Conservation (phyloP, 2,113 vertebrate species). For the Emydura subglobosa region DNA sequence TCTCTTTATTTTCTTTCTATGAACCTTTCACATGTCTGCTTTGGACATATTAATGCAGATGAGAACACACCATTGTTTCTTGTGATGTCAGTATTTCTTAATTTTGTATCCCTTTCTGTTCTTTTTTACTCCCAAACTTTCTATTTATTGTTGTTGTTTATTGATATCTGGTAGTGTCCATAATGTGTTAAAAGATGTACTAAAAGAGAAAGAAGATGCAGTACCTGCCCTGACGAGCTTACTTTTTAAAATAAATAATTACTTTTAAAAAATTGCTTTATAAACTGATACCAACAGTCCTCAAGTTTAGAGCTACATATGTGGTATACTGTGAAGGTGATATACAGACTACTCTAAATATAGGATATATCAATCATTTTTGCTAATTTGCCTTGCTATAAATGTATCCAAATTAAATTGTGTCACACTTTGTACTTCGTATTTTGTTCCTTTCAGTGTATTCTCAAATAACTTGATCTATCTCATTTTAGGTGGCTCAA, state of each 20-base stretch:
- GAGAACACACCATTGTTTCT: not conserved
- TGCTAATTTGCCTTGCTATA: not conserved
- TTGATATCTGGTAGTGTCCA: not conserved
- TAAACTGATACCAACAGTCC: not conserved
- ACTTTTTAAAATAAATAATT: not conserved
- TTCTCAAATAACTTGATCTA: not conserved
- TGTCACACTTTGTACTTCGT: not conserved
- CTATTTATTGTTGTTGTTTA: not conserved
- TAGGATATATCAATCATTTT: not conserved
- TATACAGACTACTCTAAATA: not conserved
- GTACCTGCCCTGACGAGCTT: not conserved
- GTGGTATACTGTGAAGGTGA: not conserved
- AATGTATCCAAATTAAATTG: not conserved
- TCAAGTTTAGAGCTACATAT: not conserved
- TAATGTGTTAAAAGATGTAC: not conserved
- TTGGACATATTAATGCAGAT: not conserved
- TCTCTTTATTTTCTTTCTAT: not conserved
- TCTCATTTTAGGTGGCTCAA: not conserved
- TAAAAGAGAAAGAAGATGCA: not conserved
- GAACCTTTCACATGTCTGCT: not conserved
- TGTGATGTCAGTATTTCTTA: not conserved
- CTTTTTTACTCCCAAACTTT: not conserved
- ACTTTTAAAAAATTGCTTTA: not conserved
- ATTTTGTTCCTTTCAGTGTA: not conserved
- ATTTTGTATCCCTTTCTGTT: not conserved